phyloP scores from a whole-genome alignment of 1,140 invertebrate species.

The Listronotus oregonensis region DNA sequence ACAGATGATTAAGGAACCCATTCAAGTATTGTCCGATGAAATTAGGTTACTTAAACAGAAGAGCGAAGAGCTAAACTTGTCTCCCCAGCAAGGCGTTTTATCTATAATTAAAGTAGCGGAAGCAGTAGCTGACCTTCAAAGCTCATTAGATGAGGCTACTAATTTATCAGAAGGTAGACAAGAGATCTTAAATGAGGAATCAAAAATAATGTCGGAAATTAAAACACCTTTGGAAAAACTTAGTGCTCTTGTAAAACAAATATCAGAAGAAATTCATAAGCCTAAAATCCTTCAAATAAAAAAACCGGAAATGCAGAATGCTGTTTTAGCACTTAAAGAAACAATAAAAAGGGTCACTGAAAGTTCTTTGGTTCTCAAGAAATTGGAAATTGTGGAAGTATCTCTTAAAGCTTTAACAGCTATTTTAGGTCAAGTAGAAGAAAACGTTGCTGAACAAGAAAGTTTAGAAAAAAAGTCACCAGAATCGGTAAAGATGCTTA shows the following conservation, averaged over 20 bases:
- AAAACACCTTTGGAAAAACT: constrained; percentile 31
- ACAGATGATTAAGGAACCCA: background rate
- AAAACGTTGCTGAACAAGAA: background rate
- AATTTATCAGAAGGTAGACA: background rate
- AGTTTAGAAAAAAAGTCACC: too few species aligned
- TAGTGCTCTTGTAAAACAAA: constrained; percentile 13
- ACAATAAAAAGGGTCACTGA: constrained; percentile 23
- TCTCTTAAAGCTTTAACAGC: constrained; percentile 30
- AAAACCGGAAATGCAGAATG: constrained; percentile 18
- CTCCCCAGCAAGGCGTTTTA: constrained; percentile 33
- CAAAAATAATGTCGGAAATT: constrained; percentile 18
- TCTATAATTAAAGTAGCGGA: constrained; percentile 26
- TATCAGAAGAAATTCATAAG: constrained; percentile 11
- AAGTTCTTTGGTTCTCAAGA: constrained; percentile 13
- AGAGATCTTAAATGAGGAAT: constrained; percentile 1
- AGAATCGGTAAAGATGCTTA: background rate
- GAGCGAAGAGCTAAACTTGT: background rate
- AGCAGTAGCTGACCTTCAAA: constrained; percentile 5
- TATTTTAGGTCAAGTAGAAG: constrained; percentile 9
- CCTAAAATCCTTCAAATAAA: constrained; percentile 17
- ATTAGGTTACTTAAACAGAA: constrained; percentile 14
- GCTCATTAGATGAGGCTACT: constrained; percentile 3
- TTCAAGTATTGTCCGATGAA: constrained; percentile 10
- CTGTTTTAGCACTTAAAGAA: constrained; percentile 28
- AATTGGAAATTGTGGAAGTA: constrained; percentile 17